A percentile compares a stretch with the other conserved stretches of the same genome.
Conservation (phyloP, 2,113 vertebrate genomes). For the Microcebus murinus region DNA sequence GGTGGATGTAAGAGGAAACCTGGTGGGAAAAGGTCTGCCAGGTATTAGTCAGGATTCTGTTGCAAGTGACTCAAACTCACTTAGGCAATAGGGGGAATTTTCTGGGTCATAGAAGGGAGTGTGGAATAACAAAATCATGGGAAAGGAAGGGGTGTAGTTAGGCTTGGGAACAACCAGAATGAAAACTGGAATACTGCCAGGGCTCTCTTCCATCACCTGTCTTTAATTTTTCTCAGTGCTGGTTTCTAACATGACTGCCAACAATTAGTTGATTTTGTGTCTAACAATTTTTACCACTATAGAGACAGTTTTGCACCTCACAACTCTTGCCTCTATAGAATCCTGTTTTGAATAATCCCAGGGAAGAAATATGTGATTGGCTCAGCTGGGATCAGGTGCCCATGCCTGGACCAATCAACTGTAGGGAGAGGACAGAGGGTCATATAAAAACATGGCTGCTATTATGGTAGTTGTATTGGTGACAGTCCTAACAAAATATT, state of each 20-base stretch:
- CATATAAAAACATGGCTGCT: background rate
- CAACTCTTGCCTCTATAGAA: background rate
- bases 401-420: background rate
- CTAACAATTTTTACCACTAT: background rate
- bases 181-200: background rate
- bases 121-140: background rate
- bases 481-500: background rate
- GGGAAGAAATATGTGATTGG: background rate
- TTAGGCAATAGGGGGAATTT: constrained; percentile 49
- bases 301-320: background rate
- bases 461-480: background rate
- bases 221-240: constrained; percentile 5
- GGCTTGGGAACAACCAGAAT: background rate
- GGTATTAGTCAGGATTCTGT: constrained; percentile 27
- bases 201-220: background rate
- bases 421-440: background rate
- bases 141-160: background rate
- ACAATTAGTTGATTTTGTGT: background rate
- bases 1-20: background rate
- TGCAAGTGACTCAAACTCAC: constrained; percentile 45
- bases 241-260: background rate
- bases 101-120: constrained; percentile 6
- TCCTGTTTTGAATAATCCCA: background rate
- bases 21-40: background rate
- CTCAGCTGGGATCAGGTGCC: background rate